Percentiles rank a stretch among this genome's conserved stretches.
phyloP scores from a whole-genome alignment of 2,797 vertebrate species.

The Schizopygopsis malacanthus region DNA sequence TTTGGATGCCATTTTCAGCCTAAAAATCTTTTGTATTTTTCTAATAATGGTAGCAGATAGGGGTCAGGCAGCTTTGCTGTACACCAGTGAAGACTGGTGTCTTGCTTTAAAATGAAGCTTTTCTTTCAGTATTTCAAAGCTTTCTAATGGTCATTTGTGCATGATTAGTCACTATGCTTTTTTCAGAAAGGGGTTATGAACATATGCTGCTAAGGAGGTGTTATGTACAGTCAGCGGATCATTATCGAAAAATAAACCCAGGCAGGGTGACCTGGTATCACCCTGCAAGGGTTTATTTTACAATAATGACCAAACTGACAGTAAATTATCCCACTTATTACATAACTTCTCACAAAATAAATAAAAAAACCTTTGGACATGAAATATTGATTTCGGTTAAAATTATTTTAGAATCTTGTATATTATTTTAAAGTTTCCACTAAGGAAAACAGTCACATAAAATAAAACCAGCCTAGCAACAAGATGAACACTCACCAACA shows the following conservation, averaged over 20 bases:
- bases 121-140: not conserved
- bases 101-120: conserved; percentile 24
- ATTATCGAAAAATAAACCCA: conserved; percentile 13
- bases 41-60: conserved; percentile 17
- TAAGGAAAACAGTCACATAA: not conserved
- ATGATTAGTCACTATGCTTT: conserved; percentile 10
- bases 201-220: not conserved
- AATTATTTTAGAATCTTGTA: not conserved
- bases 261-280: not conserved
- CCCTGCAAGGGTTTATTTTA: not conserved
- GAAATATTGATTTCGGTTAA: not conserved
- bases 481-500: not conserved
- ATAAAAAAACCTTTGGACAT: not conserved
- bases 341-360: not conserved
- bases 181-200: not conserved
- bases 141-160: not conserved
- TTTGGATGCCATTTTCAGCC: conserved; percentile 29
- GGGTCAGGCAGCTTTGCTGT: conserved; percentile 18
- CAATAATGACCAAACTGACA: not conserved
- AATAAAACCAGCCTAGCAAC: not conserved
- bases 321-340: not conserved
- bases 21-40: conserved; percentile 15
- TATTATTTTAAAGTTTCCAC: not conserved
- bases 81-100: not conserved
- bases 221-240: not conserved